Conservation (phyloP, 2,888 invertebrate genomes). For the Macrosoma leucophasiata region DNA sequence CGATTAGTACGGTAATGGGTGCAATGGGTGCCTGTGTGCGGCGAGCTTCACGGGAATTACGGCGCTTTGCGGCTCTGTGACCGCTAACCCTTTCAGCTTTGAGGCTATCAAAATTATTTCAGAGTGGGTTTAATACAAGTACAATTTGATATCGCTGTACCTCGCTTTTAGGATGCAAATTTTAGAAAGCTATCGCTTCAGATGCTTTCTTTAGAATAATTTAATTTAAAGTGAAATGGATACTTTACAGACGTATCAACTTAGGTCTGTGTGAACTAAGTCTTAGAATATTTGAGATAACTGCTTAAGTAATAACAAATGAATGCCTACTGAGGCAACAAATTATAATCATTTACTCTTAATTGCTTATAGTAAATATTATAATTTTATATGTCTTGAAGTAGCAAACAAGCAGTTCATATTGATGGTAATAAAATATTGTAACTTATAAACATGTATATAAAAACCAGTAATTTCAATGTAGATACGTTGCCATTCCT, state of each 20-base stretch:
- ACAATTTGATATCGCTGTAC: constrained; percentile 37
- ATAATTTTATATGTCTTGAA: too few relatives aligned
- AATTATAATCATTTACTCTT: too few relatives aligned
- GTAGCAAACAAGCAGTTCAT: too few relatives aligned
- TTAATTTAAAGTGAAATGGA: constrained; percentile 9
- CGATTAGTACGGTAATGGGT: constrained; percentile 63
- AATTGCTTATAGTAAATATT: too few relatives aligned
- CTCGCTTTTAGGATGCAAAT: constrained; percentile 35
- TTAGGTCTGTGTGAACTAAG: too few relatives aligned
- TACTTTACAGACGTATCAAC: constrained; percentile 8
- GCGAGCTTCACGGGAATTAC: constrained; percentile 44
- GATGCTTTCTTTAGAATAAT: too few relatives aligned
- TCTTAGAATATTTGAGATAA: neutral
- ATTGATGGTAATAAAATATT: too few relatives aligned
- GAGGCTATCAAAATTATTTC: constrained; percentile 66
- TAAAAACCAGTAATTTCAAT: too few relatives aligned
- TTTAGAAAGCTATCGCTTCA: constrained; percentile 33
- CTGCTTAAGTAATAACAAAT: neutral
- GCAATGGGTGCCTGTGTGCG: constrained; percentile 39
- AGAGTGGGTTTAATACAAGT: constrained; percentile 42
- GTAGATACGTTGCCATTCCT: too few relatives aligned
- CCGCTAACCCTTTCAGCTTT: constrained; percentile 65
- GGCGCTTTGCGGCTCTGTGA: constrained; percentile 41
- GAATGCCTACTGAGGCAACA: neutral
- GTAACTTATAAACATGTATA: too few relatives aligned